These are phyloP conservation scores for Dasypolia templi DNA, from an alignment of 2,888 invertebrate genomes.

Conservation along the genomic window DNA sequence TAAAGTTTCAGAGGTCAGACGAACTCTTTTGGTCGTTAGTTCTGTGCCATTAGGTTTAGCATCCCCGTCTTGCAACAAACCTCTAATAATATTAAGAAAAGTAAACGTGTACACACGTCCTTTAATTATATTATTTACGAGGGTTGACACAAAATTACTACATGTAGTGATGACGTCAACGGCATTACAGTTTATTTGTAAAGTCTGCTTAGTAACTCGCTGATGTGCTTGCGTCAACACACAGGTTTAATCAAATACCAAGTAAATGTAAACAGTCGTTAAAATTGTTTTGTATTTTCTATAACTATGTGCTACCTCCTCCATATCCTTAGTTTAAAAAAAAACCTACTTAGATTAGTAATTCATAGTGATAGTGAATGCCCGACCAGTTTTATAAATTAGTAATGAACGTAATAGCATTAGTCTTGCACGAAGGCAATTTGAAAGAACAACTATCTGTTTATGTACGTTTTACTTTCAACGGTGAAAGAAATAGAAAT, in stretches of 20 bases:
- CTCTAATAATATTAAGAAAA: too few relatives aligned
- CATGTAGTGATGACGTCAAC: conserved; percentile 42
- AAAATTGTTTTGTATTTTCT: conserved; percentile 9
- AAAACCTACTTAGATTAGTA: background rate
- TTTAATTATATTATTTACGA: conserved; percentile 37
- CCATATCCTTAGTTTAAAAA: background rate
- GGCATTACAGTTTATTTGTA: conserved; percentile 12
- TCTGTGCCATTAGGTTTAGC: background rate
- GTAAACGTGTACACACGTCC: background rate
- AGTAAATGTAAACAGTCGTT: conserved; percentile 21
- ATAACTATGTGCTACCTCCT: background rate
- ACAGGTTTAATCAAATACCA: conserved; percentile 48
- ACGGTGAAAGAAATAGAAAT: conserved; percentile 25
- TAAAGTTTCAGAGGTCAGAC: background rate
- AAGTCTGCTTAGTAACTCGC: conserved; percentile 13
- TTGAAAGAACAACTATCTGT: conserved; percentile 16
- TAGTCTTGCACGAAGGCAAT: conserved; percentile 43
- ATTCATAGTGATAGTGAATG: conserved; percentile 2
- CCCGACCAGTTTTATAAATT: conserved; percentile 33
- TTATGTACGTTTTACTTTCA: conserved; percentile 33
- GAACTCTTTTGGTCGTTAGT: background rate
- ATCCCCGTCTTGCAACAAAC: background rate
- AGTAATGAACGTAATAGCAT: conserved; percentile 36
- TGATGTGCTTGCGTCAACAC: conserved; percentile 38
- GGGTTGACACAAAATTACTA: conserved; percentile 21